phyloP scores from a whole-genome alignment of 2,797 vertebrate species.

The Stomatorhinus walkeri region DNA sequence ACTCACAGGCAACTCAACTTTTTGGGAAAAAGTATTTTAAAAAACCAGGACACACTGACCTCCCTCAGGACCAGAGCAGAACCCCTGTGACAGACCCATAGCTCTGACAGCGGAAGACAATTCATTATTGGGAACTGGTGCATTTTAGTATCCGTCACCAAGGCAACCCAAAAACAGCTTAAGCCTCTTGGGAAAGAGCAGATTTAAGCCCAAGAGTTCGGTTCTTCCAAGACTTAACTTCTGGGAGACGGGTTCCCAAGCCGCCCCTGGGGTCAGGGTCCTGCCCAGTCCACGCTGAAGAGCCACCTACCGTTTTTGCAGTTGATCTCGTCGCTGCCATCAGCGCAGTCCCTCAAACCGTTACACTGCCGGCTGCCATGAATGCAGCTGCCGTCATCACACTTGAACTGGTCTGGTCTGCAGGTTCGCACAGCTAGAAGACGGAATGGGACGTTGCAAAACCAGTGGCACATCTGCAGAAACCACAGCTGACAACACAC shows the following conservation, averaged over 20 bases:
- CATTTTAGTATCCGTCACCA: background rate
- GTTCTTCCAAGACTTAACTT: background rate
- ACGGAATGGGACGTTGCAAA: constrained; percentile 10
- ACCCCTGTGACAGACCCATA: background rate
- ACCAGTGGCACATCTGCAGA: background rate
- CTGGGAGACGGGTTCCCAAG: background rate
- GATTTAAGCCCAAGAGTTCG: background rate
- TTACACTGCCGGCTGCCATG: constrained; percentile 84
- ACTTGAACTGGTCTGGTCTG: constrained; percentile 85
- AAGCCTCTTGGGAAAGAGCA: background rate
- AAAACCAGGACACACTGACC: constrained; percentile 9
- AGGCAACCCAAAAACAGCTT: background rate
- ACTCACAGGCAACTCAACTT: background rate
- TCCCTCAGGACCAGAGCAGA: background rate
- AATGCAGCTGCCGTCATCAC: constrained; percentile 85
- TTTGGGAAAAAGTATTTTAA: background rate
- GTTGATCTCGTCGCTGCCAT: constrained; percentile 82
- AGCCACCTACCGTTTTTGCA: constrained; percentile 75
- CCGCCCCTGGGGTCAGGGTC: background rate
- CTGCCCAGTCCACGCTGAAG: background rate
- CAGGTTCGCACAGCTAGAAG: constrained; percentile 78
- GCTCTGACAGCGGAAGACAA: background rate
- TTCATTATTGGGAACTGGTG: background rate
- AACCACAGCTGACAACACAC: background rate
- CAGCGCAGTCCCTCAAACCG: constrained; percentile 79